phyloP scores from a whole-genome alignment of 30 jellyfish, hydroid and myxozoan genomes.

The Turritopsis rubra region DNA sequence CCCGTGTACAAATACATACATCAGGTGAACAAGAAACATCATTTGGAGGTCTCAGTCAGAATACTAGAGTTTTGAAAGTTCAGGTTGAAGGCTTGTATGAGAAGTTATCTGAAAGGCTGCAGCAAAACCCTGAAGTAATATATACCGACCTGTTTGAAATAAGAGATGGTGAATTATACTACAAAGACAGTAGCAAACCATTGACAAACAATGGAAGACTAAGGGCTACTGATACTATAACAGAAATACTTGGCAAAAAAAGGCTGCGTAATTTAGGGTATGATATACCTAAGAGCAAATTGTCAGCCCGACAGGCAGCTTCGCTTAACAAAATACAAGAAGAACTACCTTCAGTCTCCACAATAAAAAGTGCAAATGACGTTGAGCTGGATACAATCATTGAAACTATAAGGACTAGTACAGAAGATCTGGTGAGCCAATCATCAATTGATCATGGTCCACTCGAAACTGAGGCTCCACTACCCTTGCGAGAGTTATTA shows the following conservation, averaged over 20 bases:
- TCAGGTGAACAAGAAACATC: too few species aligned
- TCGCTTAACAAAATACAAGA: neutral
- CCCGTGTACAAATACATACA: too few species aligned
- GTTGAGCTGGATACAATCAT: neutral
- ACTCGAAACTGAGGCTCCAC: neutral
- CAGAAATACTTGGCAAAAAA: neutral
- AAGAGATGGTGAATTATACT: neutral
- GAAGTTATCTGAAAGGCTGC: too few species aligned
- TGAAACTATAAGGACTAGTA: neutral
- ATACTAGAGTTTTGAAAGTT: too few species aligned
- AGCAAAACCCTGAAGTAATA: neutral
- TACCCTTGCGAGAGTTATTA: neutral
- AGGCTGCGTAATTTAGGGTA: neutral
- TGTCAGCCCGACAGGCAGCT: neutral
- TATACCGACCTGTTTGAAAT: neutral
- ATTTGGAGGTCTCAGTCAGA: too few species aligned
- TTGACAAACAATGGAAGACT: neutral
- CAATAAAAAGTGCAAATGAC: neutral
- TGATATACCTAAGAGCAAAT: constrained; percentile 6
- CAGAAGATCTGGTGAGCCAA: constrained; percentile 3
- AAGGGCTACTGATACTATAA: neutral
- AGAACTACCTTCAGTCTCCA: neutral
- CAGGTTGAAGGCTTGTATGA: too few species aligned
- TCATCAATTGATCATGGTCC: neutral
- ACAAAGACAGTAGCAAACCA: neutral